These are phyloP conservation scores for Unio pictorum DNA, from an alignment of 2,888 invertebrate genomes.

Conservation along the genomic window DNA sequence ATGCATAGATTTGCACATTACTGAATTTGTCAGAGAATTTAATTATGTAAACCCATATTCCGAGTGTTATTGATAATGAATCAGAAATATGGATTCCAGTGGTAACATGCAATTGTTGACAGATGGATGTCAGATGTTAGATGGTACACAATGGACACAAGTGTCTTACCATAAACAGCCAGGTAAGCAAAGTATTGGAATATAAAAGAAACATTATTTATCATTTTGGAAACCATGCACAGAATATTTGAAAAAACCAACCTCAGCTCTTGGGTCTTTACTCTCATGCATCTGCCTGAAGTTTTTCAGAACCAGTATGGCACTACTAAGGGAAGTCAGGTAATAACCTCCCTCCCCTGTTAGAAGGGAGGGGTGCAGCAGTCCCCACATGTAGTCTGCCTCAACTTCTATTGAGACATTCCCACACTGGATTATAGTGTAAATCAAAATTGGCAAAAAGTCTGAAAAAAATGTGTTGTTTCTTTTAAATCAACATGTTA, in stretches of 20 bases:
- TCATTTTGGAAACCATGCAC: background rate
- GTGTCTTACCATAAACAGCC: background rate
- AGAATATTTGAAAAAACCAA: slow-evolving; percentile 16
- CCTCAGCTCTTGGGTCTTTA: slow-evolving; percentile 47
- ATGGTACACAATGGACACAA: background rate
- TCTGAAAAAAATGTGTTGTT: slow-evolving; percentile 75
- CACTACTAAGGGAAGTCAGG: slow-evolving; percentile 92
- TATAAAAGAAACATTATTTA: background rate
- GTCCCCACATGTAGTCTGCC: slow-evolving; percentile 95
- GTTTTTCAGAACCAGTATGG: slow-evolving; percentile 89
- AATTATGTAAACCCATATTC: too few species aligned
- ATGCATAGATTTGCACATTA: too few species aligned
- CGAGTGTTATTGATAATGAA: too few species aligned
- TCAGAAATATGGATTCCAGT: too few species aligned
- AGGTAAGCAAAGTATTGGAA: background rate
- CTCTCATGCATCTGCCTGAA: slow-evolving; percentile 68
- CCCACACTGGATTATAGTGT: slow-evolving; percentile 90
- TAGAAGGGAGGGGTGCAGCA: slow-evolving; percentile 90
- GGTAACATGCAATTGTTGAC: too few species aligned
- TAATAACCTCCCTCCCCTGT: slow-evolving; percentile 96
- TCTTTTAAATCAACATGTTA: background rate
- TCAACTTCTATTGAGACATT: slow-evolving; percentile 94
- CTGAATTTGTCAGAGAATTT: too few species aligned
- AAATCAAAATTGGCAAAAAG: slow-evolving; percentile 91
- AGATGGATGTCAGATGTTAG: too few species aligned